phyloP scores from a whole-genome alignment of 2,797 vertebrate genomes.

The Chaetodon trifasciatus region DNA sequence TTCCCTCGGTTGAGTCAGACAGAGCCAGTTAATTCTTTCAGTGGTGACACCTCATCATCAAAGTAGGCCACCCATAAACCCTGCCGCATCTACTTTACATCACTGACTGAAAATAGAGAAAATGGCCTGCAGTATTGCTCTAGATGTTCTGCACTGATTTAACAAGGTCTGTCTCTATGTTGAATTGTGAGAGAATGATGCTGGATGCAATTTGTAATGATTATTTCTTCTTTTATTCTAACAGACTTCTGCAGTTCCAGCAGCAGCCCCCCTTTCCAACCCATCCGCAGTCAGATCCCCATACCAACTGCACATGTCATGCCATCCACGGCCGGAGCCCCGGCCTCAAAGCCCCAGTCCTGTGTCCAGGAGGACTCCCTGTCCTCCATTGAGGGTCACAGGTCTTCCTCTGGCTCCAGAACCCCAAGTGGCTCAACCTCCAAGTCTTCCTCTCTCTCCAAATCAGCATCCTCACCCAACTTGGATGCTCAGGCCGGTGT shows the following conservation, averaged over 20 bases:
- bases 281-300: slow-evolving; percentile 93
- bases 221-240: slow-evolving; percentile 8
- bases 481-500: slow-evolving; percentile 78
- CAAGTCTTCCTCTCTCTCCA: slow-evolving; percentile 84
- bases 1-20: slow-evolving; percentile 69
- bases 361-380: slow-evolving; percentile 78
- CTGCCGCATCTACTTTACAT: slow-evolving; percentile 66
- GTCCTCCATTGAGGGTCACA: slow-evolving; percentile 70
- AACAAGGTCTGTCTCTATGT: slow-evolving; percentile 35
- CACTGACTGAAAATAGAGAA: slow-evolving; percentile 75
- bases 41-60: slow-evolving; percentile 74
- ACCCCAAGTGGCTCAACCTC: slow-evolving; percentile 81
- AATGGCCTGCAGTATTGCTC: slow-evolving; percentile 57
- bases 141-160: slow-evolving; percentile 49
- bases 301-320: slow-evolving; percentile 99
- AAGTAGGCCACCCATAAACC: slow-evolving; percentile 79
- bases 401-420: slow-evolving; percentile 81
- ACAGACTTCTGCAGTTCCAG: slow-evolving; percentile 91
- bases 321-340: slow-evolving; percentile 93
- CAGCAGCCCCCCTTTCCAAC: slow-evolving; percentile 93
- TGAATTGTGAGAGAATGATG: slow-evolving; percentile 5
- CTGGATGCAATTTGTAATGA: slow-evolving; percentile 25
- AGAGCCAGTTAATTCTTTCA: slow-evolving; percentile 71
- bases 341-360: slow-evolving; percentile 87
- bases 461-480: slow-evolving; percentile 87